Percentiles rank a stretch among this genome's conserved stretches.
Conservation (phyloP, 2,888 invertebrate species). For the Priocnemis perturbator region DNA sequence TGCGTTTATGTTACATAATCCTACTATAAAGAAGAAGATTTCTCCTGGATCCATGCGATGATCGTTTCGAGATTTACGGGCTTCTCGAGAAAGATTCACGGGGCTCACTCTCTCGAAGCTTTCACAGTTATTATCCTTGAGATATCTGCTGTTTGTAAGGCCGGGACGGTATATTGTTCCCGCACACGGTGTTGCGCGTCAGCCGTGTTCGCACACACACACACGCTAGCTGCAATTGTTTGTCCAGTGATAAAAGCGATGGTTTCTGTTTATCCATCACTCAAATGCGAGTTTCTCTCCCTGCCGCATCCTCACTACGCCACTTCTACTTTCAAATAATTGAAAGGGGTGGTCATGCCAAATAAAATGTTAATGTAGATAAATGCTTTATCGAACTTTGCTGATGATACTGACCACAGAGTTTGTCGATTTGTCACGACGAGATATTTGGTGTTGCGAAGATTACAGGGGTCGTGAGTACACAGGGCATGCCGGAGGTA, state of each 20-base stretch:
- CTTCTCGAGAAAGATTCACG: not conserved
- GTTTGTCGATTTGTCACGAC: not conserved
- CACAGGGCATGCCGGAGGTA: constrained; percentile 24
- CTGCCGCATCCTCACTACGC: constrained; percentile 10
- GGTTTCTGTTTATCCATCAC: constrained; percentile 66
- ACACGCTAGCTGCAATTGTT: constrained; percentile 55
- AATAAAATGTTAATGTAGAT: too few species aligned
- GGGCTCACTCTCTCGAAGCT: constrained; percentile 51
- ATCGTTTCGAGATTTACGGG: constrained; percentile 33
- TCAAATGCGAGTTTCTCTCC: constrained; percentile 40
- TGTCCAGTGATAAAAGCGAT: constrained; percentile 70
- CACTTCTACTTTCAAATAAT: too few species aligned
- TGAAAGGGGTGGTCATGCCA: too few species aligned
- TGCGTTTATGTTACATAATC: too few species aligned
- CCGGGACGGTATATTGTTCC: constrained; percentile 43
- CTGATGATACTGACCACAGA: not conserved
- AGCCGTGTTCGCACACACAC: constrained; percentile 20
- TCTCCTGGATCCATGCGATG: too few species aligned
- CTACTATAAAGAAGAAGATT: too few species aligned
- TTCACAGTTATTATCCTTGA: constrained; percentile 71
- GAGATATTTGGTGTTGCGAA: not conserved
- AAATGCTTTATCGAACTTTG: not conserved
- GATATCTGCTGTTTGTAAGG: constrained; percentile 66
- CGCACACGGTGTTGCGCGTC: constrained; percentile 11
- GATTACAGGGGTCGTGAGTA: not conserved